A percentile compares a stretch with the other conserved stretches of the same genome.
These are phyloP conservation scores for Myocastor coypus DNA, from an alignment of 2,113 vertebrate species.

Conservation along the genomic window DNA sequence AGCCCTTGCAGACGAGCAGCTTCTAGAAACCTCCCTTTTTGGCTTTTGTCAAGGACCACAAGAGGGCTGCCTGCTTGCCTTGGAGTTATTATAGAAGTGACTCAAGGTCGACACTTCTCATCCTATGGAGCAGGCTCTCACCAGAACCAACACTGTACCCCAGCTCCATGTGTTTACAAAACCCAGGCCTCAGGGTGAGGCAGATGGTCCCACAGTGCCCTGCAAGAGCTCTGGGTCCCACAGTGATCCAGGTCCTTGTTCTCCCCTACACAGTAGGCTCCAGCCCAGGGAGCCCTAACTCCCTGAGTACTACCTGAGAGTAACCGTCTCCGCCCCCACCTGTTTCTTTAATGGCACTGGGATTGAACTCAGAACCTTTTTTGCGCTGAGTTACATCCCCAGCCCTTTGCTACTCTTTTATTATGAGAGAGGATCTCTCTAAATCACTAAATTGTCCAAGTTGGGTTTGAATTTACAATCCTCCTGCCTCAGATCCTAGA, in stretches of 20 bases:
- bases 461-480: not conserved
- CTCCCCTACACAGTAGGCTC: not conserved
- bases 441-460: not conserved
- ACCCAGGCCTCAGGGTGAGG: not conserved
- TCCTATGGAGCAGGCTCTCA: not conserved
- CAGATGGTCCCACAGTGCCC: not conserved
- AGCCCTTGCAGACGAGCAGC: constrained; percentile 48
- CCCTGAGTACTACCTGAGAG: too few species aligned
- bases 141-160: not conserved
- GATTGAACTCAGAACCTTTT: not conserved
- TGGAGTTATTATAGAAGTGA: not conserved
- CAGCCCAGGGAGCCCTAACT: not conserved
- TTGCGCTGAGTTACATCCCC: not conserved
- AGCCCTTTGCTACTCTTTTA: not conserved
- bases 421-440: not conserved
- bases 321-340: not conserved
- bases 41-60: not conserved
- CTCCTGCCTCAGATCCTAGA: not conserved
- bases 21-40: constrained; percentile 55
- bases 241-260: not conserved
- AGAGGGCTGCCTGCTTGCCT: constrained; percentile 4
- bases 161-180: constrained; percentile 15
- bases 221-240: not conserved
- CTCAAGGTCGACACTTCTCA: not conserved
- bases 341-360: not conserved